These are phyloP conservation scores for Lethocerus indicus DNA, from an alignment of 1,140 invertebrate species.

Conservation along the genomic window DNA sequence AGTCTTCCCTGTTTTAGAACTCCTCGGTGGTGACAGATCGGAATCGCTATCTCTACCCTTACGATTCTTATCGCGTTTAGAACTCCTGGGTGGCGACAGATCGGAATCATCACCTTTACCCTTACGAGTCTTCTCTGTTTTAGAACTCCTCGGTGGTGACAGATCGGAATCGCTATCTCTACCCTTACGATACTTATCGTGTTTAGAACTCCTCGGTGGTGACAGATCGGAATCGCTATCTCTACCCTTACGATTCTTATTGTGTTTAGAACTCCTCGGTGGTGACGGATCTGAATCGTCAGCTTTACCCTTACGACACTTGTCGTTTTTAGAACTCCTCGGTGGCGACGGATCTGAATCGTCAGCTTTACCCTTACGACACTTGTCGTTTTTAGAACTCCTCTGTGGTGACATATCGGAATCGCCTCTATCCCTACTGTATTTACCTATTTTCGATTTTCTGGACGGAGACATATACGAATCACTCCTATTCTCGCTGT, in stretches of 20 bases:
- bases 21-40: slow-evolving; percentile 18
- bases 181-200: slow-evolving; percentile 9
- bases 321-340: slow-evolving; percentile 16
- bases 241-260: slow-evolving; percentile 9
- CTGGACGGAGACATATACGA: slow-evolving; percentile 25
- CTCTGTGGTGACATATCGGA: slow-evolving; percentile 16
- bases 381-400: slow-evolving; percentile 3
- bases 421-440: slow-evolving; percentile 12
- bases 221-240: not conserved
- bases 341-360: slow-evolving; percentile 7
- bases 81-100: slow-evolving; percentile 16
- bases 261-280: slow-evolving; percentile 18
- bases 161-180: not conserved
- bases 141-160: slow-evolving; percentile 9
- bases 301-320: slow-evolving; percentile 10
- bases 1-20: not conserved
- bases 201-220: slow-evolving; percentile 11
- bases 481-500: slow-evolving; percentile 16
- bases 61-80: slow-evolving; percentile 10
- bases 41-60: slow-evolving; percentile 9
- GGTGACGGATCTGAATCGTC: not conserved
- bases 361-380: not conserved
- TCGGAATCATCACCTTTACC: not conserved
- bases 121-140: not conserved
- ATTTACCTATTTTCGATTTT: slow-evolving; percentile 11